Base-by-base conservation (phyloP, 2,113 vertebrate species). In the Mystacornis crossleyi region DNA sequence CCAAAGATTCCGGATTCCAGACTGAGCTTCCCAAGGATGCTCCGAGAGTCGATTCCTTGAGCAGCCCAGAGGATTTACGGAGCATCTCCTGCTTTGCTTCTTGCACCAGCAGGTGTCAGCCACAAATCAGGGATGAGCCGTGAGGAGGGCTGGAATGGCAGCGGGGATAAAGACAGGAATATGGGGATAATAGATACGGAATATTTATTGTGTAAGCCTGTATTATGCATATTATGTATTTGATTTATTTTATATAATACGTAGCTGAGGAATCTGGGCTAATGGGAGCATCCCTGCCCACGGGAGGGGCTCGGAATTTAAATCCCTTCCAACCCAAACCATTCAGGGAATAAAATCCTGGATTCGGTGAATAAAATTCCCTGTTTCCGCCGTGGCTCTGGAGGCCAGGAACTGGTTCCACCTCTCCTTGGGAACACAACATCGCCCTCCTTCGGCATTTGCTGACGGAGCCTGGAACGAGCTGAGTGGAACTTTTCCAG, bases 41-140 rank as follows among this genome's bases (percentile, higher is more conserved):
- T 71, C 40, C 3, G 2, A 45, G 57, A 6, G 12, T 4, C 5
- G 3, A 13, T 33, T 29, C 62, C 71, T 64, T 3, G 12, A 34
- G 64, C 21, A 16, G 45, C 4, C 15, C 2, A 1, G 5, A 12
- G 50, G 18, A 55, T 62, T 88, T 12, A 13, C 0, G 13, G 67
- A 65, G 2, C 70, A 14, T 57, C 57, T 81, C 79, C 50, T 61
- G 92, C 62, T 74, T 58, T 70, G 34, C 60, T 57, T 5, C 5
- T 0, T 66, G 54, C 62, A 33, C 90, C 95, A 95, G 85, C 55
- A 96, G 93, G 81, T 86, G 95, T 91, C 95, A 95, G 33, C 87
- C 91, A 81, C 40, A 77, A 57, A 33, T 14, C 89, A 87, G 81
- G 14, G 66, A 81, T 28, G 29, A 57, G 15, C 29, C 8, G 4